Percentiles rank a stretch among this genome's conserved stretches.
phyloP scores from a whole-genome alignment of 2,888 invertebrate species.

The Lymantria dispar region DNA sequence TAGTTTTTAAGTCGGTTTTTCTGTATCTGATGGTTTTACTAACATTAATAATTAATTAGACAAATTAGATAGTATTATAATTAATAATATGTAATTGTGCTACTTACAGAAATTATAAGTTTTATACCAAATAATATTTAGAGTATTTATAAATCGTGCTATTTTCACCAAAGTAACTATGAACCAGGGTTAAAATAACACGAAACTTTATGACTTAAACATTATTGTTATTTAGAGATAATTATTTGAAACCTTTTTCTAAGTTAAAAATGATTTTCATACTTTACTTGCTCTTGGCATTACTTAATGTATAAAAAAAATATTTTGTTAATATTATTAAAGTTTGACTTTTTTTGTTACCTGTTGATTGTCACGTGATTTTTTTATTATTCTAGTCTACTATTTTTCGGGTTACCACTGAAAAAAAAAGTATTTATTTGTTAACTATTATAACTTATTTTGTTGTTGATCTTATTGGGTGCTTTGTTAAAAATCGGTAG shows the following conservation, averaged over 20 bases:
- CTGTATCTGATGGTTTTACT: conserved; percentile 17
- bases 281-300: neutral
- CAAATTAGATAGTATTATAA: conserved; percentile 10
- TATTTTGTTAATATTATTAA: neutral
- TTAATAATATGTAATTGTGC: conserved; percentile 4
- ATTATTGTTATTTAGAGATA: no score
- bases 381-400: neutral
- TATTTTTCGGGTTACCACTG: neutral
- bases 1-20: conserved; percentile 18
- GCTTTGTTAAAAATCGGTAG: neutral
- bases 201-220: no score
- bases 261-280: no score
- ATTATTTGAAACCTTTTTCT: no score
- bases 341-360: neutral
- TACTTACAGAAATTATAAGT: neutral
- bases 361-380: neutral
- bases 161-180: no score
- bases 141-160: no score
- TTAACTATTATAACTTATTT: neutral
- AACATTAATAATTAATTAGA: conserved; percentile 26
- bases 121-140: no score
- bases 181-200: no score
- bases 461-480: neutral
- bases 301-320: neutral
- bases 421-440: neutral